These are phyloP conservation scores for Semnornis frantzii DNA, from an alignment of 2,113 vertebrate genomes.

Conservation along the genomic window DNA sequence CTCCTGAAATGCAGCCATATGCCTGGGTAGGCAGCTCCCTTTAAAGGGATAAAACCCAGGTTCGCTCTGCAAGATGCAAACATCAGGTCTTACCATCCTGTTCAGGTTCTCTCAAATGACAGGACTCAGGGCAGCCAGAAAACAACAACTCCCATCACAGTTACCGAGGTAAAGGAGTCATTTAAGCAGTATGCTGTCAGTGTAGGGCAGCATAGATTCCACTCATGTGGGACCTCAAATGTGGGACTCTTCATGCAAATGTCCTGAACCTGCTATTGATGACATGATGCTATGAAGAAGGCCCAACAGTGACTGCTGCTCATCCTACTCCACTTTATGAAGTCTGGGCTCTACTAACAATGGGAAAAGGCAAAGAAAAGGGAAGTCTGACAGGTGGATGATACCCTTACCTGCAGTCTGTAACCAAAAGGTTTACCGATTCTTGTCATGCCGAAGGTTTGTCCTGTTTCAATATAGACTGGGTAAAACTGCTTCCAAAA, in stretches of 20 bases:
- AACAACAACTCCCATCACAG: background rate
- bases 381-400: background rate
- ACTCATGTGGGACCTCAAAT: rapidly evolving
- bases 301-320: background rate
- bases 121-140: background rate
- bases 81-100: background rate
- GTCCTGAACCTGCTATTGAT: background rate
- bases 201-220: rapidly evolving
- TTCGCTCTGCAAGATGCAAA: background rate
- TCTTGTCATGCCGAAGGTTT: background rate
- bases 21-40: background rate
- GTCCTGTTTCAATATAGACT: background rate
- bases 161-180: background rate
- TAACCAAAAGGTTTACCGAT: background rate
- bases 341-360: background rate
- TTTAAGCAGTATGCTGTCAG: background rate
- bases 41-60: background rate
- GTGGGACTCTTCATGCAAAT: background rate
- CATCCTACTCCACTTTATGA: background rate
- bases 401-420: background rate
- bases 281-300: background rate
- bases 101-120: background rate
- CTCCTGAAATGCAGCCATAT: background rate
- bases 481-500: background rate
- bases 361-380: background rate